phyloP scores from a whole-genome alignment of 2,888 invertebrate genomes.

The Chloromyia formosa region DNA sequence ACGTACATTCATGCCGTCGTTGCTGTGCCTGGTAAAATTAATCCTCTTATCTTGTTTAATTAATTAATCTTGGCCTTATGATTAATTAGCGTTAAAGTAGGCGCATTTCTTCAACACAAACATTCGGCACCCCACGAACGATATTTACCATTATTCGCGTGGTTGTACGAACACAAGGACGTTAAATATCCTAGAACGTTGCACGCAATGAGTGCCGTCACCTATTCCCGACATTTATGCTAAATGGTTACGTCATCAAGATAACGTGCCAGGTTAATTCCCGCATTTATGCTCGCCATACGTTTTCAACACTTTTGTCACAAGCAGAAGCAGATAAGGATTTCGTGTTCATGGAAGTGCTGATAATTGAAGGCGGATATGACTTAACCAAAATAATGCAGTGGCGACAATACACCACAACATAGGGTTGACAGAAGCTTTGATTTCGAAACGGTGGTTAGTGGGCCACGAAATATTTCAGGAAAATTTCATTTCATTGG shows the following conservation, averaged over 20 bases:
- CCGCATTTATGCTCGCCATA: background rate
- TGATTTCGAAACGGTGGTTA: too few species aligned
- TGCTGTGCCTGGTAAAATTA: constrained; percentile 1
- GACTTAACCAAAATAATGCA: too few species aligned
- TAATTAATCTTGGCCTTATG: constrained; percentile 40
- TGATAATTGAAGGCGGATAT: too few species aligned
- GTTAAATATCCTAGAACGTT: background rate
- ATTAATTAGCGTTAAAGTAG: constrained; percentile 32
- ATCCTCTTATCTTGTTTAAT: constrained; percentile 36
- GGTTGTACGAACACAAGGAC: background rate
- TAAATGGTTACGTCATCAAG: constrained; percentile 4
- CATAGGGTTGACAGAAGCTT: too few species aligned
- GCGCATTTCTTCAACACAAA: background rate
- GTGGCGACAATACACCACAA: too few species aligned
- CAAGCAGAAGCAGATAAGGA: background rate
- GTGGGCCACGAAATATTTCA: too few species aligned
- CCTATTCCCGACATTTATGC: background rate
- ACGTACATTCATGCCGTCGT: background rate
- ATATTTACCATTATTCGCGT: constrained; percentile 22
- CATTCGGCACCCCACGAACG: background rate
- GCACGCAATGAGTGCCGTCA: background rate
- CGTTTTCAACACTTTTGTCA: background rate
- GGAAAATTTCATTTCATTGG: too few species aligned
- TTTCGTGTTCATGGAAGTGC: too few species aligned
- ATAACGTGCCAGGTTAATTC: background rate